These are phyloP conservation scores for Dicranocentrus wangi DNA, from an alignment of 2,888 invertebrate genomes.

Conservation along the genomic window DNA sequence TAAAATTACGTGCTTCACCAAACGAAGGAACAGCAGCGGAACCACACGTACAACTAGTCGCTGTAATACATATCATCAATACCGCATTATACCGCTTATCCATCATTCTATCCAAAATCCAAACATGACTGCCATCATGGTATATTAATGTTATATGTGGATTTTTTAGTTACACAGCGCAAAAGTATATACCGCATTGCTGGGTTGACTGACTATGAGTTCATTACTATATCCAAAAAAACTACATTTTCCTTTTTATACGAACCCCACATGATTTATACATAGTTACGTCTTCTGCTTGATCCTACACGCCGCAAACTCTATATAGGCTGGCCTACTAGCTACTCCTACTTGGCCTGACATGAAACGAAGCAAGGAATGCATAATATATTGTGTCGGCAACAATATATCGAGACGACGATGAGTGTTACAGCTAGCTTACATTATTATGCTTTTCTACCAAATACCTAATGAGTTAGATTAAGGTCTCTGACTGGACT, in stretches of 20 bases:
- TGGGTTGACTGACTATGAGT: slow-evolving; percentile 24
- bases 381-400: too few relatives aligned
- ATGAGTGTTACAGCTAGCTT: too few relatives aligned
- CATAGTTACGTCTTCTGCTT: too few relatives aligned
- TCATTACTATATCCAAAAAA: slow-evolving; percentile 28
- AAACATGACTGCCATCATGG: slow-evolving; percentile 17
- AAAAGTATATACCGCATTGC: slow-evolving; percentile 9
- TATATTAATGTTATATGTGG: background rate
- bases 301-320: slow-evolving; percentile 23
- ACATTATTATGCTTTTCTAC: background rate
- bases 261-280: slow-evolving; percentile 6
- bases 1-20: slow-evolving; percentile 9
- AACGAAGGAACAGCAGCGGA: slow-evolving; percentile 20
- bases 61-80: slow-evolving; percentile 14
- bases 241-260: background rate
- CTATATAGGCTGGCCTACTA: background rate
- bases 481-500: slow-evolving; percentile 61
- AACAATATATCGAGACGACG: too few relatives aligned
- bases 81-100: slow-evolving; percentile 9
- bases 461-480: slow-evolving; percentile 41
- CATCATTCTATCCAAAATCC: slow-evolving; percentile 24
- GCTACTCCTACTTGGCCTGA: too few relatives aligned
- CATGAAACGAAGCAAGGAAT: too few relatives aligned
- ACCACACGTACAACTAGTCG: background rate
- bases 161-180: background rate